Conservation (phyloP, 2,797 vertebrate species). For the Mormyrus proboscirostris region DNA sequence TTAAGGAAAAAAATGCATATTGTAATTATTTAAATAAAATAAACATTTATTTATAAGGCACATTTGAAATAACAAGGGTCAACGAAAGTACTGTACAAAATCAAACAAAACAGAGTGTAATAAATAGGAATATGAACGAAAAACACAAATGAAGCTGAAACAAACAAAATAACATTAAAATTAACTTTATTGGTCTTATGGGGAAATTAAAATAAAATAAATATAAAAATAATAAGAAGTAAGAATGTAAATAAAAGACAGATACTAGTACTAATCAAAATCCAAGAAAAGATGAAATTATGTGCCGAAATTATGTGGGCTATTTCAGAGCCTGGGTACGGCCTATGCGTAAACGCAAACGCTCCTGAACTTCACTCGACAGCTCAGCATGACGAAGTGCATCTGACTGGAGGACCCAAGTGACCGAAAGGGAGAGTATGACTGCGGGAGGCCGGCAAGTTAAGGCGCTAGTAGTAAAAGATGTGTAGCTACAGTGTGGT, state of each 20-base stretch:
- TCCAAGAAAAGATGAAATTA: background rate
- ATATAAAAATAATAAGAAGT: background rate
- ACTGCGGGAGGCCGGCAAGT: background rate
- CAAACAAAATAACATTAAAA: background rate
- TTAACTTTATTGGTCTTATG: background rate
- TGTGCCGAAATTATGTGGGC: background rate
- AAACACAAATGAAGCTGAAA: background rate
- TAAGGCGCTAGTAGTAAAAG: background rate
- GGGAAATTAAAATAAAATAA: background rate
- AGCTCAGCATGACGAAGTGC: background rate
- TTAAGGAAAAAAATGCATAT: background rate
- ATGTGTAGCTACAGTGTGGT: background rate
- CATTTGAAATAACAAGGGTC: background rate
- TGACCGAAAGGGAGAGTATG: background rate
- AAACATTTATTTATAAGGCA: background rate
- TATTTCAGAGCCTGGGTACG: background rate
- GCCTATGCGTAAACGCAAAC: background rate
- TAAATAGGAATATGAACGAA: background rate
- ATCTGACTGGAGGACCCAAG: background rate
- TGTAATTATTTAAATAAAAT: background rate
- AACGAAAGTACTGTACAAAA: background rate
- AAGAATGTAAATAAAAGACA: background rate
- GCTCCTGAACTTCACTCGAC: background rate
- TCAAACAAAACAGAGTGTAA: background rate
- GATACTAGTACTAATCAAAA: background rate